These are phyloP conservation scores for Thamnophis elegans DNA, from an alignment of 2,797 vertebrate genomes.

Conservation along the genomic window DNA sequence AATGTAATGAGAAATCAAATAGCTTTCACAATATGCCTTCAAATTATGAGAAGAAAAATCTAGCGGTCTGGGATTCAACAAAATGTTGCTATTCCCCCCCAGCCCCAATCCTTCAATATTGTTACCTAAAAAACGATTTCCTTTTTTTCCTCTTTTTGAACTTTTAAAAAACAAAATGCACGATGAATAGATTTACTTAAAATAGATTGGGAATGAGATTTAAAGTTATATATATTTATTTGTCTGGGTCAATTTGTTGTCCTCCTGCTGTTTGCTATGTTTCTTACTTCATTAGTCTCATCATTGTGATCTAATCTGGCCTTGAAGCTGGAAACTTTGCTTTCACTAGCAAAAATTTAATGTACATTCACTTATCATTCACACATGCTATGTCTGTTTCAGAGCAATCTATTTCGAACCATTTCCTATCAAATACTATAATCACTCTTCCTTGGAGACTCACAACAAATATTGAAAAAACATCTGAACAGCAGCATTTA, in stretches of 20 bases:
- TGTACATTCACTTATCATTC: neutral
- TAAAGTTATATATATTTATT: too few relatives aligned
- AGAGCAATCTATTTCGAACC: neutral
- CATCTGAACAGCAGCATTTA: neutral
- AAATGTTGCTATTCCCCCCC: neutral
- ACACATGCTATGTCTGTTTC: neutral
- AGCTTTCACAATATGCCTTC: neutral
- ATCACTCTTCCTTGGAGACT: neutral
- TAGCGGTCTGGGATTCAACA: neutral
- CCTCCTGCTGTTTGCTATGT: neutral
- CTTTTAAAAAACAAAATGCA: neutral
- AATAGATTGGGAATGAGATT: neutral
- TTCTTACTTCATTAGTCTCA: neutral
- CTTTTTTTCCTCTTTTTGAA: neutral
- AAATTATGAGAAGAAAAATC: neutral
- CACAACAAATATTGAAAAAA: neutral
- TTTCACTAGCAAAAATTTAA: neutral
- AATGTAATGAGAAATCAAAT: neutral
- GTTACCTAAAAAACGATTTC: neutral
- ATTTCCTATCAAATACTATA: slow-evolving; percentile 1
- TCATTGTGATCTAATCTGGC: neutral
- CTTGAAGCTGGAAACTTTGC: neutral
- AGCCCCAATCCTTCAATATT: neutral
- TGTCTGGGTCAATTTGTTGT: neutral
- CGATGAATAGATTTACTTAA: neutral